These are phyloP conservation scores for Platycheirus rosarum DNA, from an alignment of 2,888 invertebrate genomes.

Conservation along the genomic window DNA sequence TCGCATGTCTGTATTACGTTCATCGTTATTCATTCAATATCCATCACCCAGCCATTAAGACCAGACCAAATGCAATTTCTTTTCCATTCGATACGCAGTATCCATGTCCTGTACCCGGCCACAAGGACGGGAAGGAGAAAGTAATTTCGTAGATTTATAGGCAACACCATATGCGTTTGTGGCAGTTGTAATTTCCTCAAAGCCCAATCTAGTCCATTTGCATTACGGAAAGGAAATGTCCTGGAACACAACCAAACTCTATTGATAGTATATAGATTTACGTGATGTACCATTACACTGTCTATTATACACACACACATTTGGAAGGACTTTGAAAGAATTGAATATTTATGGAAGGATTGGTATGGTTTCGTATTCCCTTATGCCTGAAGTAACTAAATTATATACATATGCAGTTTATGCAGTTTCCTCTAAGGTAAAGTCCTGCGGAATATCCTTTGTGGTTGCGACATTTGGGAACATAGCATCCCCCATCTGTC, in stretches of 20 bases:
- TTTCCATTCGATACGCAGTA: slow-evolving; percentile 18
- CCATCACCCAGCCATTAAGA: slow-evolving; percentile 42
- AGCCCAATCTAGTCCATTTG: slow-evolving; percentile 7
- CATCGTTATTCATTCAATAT: slow-evolving; percentile 41
- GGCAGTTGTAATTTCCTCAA: slow-evolving; percentile 24
- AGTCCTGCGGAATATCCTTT: not conserved
- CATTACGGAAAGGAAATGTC: slow-evolving; percentile 11
- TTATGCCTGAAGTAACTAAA: slow-evolving; percentile 30
- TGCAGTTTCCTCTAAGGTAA: not conserved
- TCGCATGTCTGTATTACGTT: slow-evolving; percentile 7
- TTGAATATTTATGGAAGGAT: slow-evolving; percentile 64
- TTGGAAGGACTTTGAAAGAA: slow-evolving; percentile 58
- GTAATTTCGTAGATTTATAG: slow-evolving; percentile 13
- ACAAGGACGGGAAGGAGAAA: slow-evolving; percentile 1
- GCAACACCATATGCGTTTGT: too few relatives aligned
- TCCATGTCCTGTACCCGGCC: not conserved
- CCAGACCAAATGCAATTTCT: slow-evolving; percentile 6
- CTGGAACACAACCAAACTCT: not conserved
- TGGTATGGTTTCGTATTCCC: slow-evolving; percentile 13
- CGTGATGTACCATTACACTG: too few relatives aligned
- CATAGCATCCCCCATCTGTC: slow-evolving; percentile 55
- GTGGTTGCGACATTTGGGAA: slow-evolving; percentile 37
- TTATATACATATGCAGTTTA: not conserved
- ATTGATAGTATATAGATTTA: too few relatives aligned
- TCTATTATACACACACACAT: not conserved